These are phyloP conservation scores for Coremacera marginata DNA, from an alignment of 2,888 invertebrate genomes.

Conservation along the genomic window DNA sequence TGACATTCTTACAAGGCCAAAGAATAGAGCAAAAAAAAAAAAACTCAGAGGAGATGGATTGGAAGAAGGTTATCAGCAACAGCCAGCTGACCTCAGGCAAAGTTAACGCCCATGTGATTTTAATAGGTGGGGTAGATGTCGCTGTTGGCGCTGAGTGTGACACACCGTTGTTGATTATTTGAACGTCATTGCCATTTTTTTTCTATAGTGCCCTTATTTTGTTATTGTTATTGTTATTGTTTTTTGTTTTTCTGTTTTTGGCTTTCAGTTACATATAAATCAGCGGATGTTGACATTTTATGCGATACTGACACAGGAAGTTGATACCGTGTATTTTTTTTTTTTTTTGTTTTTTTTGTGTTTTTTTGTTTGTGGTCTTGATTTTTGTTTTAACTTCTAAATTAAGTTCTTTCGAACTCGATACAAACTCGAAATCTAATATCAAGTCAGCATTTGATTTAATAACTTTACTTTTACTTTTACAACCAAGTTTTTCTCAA, in stretches of 20 bases:
- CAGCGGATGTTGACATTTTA: slow-evolving; percentile 35
- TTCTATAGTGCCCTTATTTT: neutral
- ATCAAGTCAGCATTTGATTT: no score
- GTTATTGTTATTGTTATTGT: neutral
- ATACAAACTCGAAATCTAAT: no score
- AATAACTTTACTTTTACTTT: no score
- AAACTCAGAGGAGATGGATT: no score
- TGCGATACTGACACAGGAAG: slow-evolving; percentile 28
- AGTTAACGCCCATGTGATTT: neutral
- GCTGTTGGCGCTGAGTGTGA: neutral
- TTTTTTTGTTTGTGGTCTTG: neutral
- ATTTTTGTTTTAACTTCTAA: no score
- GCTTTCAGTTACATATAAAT: neutral
- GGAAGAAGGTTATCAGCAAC: no score
- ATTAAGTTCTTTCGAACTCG: no score
- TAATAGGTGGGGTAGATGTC: neutral
- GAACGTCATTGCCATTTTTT: neutral
- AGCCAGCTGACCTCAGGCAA: neutral
- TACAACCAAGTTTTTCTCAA: no score
- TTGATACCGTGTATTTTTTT: neutral
- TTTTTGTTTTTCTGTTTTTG: neutral
- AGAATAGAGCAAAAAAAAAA: no score
- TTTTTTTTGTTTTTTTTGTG: neutral
- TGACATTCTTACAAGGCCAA: no score
- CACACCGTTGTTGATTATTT: neutral